These are phyloP conservation scores for Micronycteris hirsuta DNA, from an alignment of 2,113 vertebrate species.

Conservation along the genomic window DNA sequence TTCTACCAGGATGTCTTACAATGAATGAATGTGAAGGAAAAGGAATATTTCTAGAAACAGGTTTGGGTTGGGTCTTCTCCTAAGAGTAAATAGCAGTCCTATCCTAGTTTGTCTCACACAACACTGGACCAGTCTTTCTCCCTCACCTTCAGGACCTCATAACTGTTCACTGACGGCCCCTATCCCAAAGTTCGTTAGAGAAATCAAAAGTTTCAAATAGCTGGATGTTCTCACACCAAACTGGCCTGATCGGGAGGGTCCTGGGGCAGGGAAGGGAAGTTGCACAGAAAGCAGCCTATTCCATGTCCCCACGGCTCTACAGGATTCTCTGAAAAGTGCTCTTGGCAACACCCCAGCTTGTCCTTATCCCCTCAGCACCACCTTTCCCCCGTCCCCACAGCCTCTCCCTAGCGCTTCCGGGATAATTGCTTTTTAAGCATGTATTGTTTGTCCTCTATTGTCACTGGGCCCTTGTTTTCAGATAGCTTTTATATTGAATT, in stretches of 20 bases:
- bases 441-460: neutral
- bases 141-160: neutral
- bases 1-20: neutral
- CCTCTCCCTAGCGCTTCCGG: neutral
- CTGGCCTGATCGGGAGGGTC: neutral
- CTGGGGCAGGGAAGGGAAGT: accelerated
- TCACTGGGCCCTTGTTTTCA: neutral
- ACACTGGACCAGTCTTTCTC: neutral
- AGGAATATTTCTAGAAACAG: neutral
- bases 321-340: neutral
- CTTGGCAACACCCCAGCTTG: neutral
- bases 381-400: neutral
- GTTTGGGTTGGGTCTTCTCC: neutral
- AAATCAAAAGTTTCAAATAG: neutral
- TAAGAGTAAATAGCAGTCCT: neutral
- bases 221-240: neutral
- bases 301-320: too few relatives aligned
- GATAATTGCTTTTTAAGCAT: neutral
- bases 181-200: neutral
- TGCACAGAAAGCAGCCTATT: neutral
- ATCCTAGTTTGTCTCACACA: neutral
- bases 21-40: neutral
- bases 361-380: neutral
- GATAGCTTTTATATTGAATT: neutral
- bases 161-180: neutral